Conservation (phyloP, 1,140 invertebrate genomes). For the Plectus sambesii region DNA sequence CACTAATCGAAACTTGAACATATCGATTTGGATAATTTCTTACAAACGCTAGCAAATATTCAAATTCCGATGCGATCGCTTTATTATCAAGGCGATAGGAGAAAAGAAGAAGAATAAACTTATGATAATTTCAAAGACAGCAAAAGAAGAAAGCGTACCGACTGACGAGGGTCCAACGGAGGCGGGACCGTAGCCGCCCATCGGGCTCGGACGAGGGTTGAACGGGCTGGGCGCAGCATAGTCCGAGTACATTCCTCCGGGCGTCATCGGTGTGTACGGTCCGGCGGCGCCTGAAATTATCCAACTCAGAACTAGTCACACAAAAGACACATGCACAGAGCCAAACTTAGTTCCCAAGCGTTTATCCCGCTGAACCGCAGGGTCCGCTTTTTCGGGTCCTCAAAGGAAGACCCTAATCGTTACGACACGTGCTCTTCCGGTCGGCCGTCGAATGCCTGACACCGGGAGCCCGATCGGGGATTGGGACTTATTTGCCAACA, state of each 20-base stretch:
- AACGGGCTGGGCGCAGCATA: slow-evolving; percentile 59
- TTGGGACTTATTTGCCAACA: no score
- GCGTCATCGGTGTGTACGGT: slow-evolving; percentile 61
- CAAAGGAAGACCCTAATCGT: no score
- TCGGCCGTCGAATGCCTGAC: no score
- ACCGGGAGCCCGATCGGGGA: no score
- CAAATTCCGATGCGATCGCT: slow-evolving; percentile 6
- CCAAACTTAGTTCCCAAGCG: no score
- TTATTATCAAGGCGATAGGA: slow-evolving; percentile 25
- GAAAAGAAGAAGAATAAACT: slow-evolving; percentile 48
- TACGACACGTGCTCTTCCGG: no score
- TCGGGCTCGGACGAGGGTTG: slow-evolving; percentile 51
- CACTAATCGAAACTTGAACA: no score
- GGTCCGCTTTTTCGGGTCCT: no score
- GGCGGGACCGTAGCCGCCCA: slow-evolving; percentile 30
- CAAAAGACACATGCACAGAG: slow-evolving; percentile 50
- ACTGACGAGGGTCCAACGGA: slow-evolving; percentile 65
- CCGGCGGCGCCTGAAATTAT: slow-evolving; percentile 59
- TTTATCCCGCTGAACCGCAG: no score
- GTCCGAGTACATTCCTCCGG: slow-evolving; percentile 51
- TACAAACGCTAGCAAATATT: slow-evolving; percentile 32
- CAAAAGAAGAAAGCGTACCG: slow-evolving; percentile 32
- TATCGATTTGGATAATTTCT: no score
- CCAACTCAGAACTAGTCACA: slow-evolving; percentile 52
- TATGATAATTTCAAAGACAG: slow-evolving; percentile 61